Base-by-base conservation (phyloP, 2,888 invertebrate genomes). In the Automeris io region DNA sequence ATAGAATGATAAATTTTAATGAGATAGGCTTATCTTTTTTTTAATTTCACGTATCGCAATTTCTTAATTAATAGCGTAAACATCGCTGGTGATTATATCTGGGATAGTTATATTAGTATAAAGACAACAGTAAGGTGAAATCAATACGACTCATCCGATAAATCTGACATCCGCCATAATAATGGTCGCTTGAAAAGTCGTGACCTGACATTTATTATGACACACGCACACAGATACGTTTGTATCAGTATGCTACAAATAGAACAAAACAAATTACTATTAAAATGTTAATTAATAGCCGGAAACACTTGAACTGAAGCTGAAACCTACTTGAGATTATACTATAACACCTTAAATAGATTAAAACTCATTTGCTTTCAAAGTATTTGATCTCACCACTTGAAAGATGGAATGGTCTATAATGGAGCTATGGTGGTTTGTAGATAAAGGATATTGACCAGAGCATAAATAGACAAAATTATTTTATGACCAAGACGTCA, bases 281-380 rank as follows among this genome's bases (percentile, higher is more conserved):
- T 9, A 33, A 25, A 25, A 25, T 25, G 22, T 16, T 7, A 11
- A 11, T 18, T 55, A 57, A 65, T 57, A 55, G 69, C 77, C 73
- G 80, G 80, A 81, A 80, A 61, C 65, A 54, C 72, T 80, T 59
- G 64, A 71, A 56, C 51, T 49, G 54, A 61, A 64, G 58, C 59
- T 53, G 38, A 54, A 51, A 43, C 45, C 47, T 42, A 70, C 79
- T 82, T 41, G 73, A 83, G 79, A 81, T 82, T 69, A n/a, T n/a
- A 70, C 55, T 62, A 51, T 63, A 67, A 76, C 80, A 78, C 81
- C 80, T 81, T 70, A 75, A 81, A 81, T 73, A 78, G 75, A 71
- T 65, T 61, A 64, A 65, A 67, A 63, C 61, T 64, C 51, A 60
- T 53, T 48, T 48, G 52, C 56, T 56, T 57, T 60, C 45, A 63